Base-by-base conservation (phyloP, 2,888 invertebrate species). In the Gymnosoma rotundatum region DNA sequence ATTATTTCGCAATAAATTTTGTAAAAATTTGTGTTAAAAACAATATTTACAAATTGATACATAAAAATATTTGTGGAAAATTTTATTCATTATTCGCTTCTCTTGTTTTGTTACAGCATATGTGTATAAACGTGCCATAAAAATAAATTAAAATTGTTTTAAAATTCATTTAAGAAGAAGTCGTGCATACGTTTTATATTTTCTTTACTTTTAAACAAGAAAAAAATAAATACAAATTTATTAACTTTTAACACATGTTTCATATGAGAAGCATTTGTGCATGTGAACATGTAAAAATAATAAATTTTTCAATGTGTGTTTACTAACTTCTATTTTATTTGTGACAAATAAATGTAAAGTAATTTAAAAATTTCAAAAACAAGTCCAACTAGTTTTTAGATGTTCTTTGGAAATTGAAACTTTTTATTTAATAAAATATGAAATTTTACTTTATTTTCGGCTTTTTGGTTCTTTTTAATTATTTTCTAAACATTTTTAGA, bases 11-110 rank as follows among this genome's bases (percentile, higher is more conserved):
- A 42, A 64, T 20, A 32, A 45, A 54, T 64, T 56, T 36, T 45
- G 10, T 10, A 64, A 56, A 60, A 38, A 25, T 38, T 18, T 60
- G 60, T 16, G 10, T 12, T 60, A 61, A 61, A 61, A 2, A n/a
- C 20, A 52, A 73, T 66, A 66, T 20, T 58, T 56, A 48, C 48
- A 75, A 75, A 75, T 58, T 75, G 56, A 58, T 36, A 75, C 56
- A 75, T 20, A 8, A 10, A 56, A 64, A 56, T 20, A 5, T 18
- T 45, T 7, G 0, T 25, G 64, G 12, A 45, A 42, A 45, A 64
- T 10, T 64, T 56, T 56, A 64, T 64, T 64, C 48, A 60, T n/a
- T 50, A 32, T 48, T 60, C 16, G 38, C 12, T 18, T 50, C 25
- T 66, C n/a, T n/a, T 48, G 45, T 32, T 70, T n/a, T 32, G 3